A percentile compares a stretch with the other conserved stretches of the same genome.
Evolutionary conservation across 1,140 invertebrate genomes (phyloP).

Genomic region (Palaemon carinicauda): DNA sequence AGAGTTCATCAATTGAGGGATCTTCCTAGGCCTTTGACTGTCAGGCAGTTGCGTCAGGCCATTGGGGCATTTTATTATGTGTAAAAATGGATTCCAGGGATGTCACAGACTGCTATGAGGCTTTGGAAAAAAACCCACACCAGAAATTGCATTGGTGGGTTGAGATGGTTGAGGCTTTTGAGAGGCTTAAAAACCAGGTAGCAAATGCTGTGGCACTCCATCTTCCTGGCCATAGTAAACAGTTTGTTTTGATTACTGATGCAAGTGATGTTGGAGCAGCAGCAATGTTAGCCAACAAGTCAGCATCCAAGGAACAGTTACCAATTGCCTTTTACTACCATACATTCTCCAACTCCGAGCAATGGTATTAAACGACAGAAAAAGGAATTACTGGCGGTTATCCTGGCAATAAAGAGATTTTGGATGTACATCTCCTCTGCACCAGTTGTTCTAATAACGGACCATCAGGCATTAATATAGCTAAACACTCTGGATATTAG

Average conservation of each 20-base stretch:
- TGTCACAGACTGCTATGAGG: neutral
- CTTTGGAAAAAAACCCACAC: no score
- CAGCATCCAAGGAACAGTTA: neutral
- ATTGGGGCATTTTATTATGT: conserved; percentile 14
- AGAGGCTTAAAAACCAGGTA: no score
- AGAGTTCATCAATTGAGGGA: no score
- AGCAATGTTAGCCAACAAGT: conserved; percentile 13
- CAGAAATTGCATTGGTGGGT: neutral
- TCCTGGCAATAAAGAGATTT: neutral
- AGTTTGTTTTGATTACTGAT: no score
- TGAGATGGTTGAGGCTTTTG: neutral
- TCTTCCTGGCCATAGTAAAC: no score
- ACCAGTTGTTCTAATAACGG: conserved; percentile 13
- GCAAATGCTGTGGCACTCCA: no score
- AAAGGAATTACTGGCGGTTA: neutral
- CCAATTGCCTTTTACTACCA: conserved; percentile 17
- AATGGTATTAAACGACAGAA: neutral
- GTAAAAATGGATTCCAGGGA: neutral
- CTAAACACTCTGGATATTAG: neutral
- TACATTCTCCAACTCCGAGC: no score
- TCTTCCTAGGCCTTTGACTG: no score
- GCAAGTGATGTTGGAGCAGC: neutral
- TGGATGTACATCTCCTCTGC: neutral
- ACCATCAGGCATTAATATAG: conserved; percentile 1
- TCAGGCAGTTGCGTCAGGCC: no score